Evolutionary conservation across 2,113 vertebrate species (phyloP), one percentile per base, ranked within the genome.

Genomic region (Ceyx cyanopectus): DNA sequence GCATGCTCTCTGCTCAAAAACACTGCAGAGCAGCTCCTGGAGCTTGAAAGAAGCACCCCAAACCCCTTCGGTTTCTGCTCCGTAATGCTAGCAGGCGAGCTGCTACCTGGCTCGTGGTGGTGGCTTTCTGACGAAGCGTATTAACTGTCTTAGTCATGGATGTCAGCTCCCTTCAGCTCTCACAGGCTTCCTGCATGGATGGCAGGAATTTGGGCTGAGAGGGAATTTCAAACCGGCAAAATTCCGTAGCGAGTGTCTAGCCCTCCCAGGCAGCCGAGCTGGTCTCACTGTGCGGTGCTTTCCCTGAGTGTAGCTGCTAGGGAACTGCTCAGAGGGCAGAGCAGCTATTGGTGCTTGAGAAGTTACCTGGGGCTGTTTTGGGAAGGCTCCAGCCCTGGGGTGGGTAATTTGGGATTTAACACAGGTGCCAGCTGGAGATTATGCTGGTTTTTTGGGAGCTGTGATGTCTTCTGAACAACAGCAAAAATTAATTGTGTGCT

Each of bases 211-310:
- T 63, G 32, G 79, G 48, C 76, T 76, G 89, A 82, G 91, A 90
- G 91, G 91, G 92, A 96, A 92, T 96, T 96, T 91, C 90, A 82
- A 92, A 96, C 92, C 37, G 50, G 43, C 60, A 60, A 48, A 85
- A 65, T 46, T 1, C 50, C 76, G 63, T 17, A 29, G 41, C 17
- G 66, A 62, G 32, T 5, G 46, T 73, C 48, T 60, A 67, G 40
- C 43, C 37, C 56, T 87, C 61, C 34, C 67, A 68, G 78, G 4
- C 2, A 84, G 34, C 0, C 10, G 53, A 70, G 84, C 76, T 66
- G 46, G 14, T 56, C 15, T 46, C 60, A 56, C 66, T 9, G 37
- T 45, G 34, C 32, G 9, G 5, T 45, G 27, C 16, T 41, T 32
- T 8, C 27, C 22, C 27, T 6, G 24, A 1, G 10, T 53, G 67